Base-by-base conservation (phyloP, 2,888 invertebrate genomes). In the Lomographa bimaculata region DNA sequence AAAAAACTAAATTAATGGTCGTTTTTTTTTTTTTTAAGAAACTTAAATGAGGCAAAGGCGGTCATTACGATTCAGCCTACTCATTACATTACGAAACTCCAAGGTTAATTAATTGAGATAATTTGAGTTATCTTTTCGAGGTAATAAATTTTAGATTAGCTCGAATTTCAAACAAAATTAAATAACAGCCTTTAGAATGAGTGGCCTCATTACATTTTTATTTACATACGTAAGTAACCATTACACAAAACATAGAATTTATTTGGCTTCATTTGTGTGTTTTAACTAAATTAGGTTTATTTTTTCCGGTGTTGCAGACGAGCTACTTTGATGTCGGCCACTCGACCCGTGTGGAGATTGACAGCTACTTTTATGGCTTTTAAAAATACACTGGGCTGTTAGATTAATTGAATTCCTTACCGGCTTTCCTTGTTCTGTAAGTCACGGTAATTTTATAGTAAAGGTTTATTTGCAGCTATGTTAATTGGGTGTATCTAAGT, bases 241-340 rank as follows among this genome's bases (percentile, higher is more conserved):
- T 8, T 12, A 14, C 26, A 37, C 32, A 33, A 30, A 34, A 47
- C 24, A 46, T 39, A 39, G 37, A 45, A 33, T 34, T 33, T 42
- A 46, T 54, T 40, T 41, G 29, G 29, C 21, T 37, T 27, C 38
- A 42, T 49, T 45, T 33, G 45, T 34, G 29, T 33, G 25, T 44
- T 29, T 36, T 46, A 46, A 17, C 20, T 7, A 35, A 45, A 46
- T 47, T 44, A 41, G 29, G 30, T 45, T 30, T 38, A 44, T 43
- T 41, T 46, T 17, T 39, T 37, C 50, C 35, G 48, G 18, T 9
- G 28, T 42, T 50, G 40, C 33, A 53, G 46, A 51, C 46, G 35
- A 16, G 42, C 39, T 11, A 44, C 40, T 44, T 46, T 42, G 27
- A 39, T 35, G 30, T 36, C 17, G 12, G 7, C 5, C 16, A 11